Evolutionary conservation across 2,888 invertebrate species (phyloP), one percentile per base, ranked within the genome.

Genomic region (Spisula solida): DNA sequence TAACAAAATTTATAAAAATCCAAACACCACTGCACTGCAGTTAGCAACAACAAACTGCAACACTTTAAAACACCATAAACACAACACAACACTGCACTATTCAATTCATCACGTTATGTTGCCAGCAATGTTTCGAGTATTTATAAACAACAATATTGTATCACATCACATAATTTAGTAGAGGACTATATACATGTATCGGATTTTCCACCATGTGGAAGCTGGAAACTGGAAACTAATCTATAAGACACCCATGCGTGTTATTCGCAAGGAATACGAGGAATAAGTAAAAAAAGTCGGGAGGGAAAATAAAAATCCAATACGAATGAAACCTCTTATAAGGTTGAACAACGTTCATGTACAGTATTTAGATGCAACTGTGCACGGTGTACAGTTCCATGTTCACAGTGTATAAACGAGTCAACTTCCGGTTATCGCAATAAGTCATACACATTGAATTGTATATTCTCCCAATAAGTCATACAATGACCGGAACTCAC

Each of bases 131-230:
- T n/a, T 66, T 41, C 41, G 60, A 25, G 60, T 10, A 66, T n/a
- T 66, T 25, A 66, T 66, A 25, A 66, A 66, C n/a, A 56, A 56
- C 18, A 25, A 66, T n/a, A 8, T 41, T 41, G 60, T n/a, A 25
- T 60, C 25, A 66, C 60, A 66, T 66, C n/a, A n/a, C n/a, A n/a
- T n/a, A 6, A 66, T 66, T 66, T 56, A 56, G 60, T 10, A 10
- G 6, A 66, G 25, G 41, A 66, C n/a, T 66, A n/a, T 66, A 66
- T 66, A 66, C 60, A 66, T 66, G 60, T 66, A 66, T 66, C 60
- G 60, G 25, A 66, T 66, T 66, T 20, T 10, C 25, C n/a, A 66
- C 25, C 12, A 66, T n/a, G 25, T 66, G 12, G 60, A 56, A 20
- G 20, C 2, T 56, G 6, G 56, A 66, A 25, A 12, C 4, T 2